phyloP scores from a whole-genome alignment of 2,113 vertebrate genomes.

The Nematolebias whitei region DNA sequence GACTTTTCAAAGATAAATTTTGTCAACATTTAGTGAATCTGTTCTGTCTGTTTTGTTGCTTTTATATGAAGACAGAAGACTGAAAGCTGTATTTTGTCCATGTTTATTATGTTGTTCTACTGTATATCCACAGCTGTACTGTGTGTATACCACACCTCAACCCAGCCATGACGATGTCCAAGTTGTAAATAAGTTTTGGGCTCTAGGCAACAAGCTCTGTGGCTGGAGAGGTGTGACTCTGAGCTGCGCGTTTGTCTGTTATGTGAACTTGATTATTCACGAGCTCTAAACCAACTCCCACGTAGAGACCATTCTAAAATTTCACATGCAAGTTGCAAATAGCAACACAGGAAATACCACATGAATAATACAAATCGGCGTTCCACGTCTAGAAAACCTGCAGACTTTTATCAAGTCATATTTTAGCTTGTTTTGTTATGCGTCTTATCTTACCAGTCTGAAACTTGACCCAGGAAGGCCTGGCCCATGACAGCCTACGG shows the following conservation, averaged over 20 bases:
- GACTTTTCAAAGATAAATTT: too few relatives aligned
- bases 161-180: neutral
- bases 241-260: conserved; percentile 13
- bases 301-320: neutral
- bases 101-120: too few relatives aligned
- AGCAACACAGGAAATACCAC: too few relatives aligned
- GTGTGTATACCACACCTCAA: too few relatives aligned
- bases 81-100: too few relatives aligned
- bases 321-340: neutral
- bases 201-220: conserved; percentile 32
- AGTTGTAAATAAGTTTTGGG: conserved; percentile 1
- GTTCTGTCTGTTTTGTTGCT: too few relatives aligned
- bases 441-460: conserved; percentile 4
- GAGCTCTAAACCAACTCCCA: conserved; percentile 14
- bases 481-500: conserved; percentile 9
- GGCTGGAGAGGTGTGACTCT: conserved; percentile 32
- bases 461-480: conserved; percentile 45
- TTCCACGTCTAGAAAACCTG: neutral
- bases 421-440: neutral
- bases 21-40: too few relatives aligned
- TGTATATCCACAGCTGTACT: too few relatives aligned
- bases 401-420: neutral
- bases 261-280: conserved; percentile 58
- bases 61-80: too few relatives aligned
- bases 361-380: neutral